Evolutionary conservation across 2,888 invertebrate genomes (phyloP).

Genomic region (Synergus gifuensis): DNA sequence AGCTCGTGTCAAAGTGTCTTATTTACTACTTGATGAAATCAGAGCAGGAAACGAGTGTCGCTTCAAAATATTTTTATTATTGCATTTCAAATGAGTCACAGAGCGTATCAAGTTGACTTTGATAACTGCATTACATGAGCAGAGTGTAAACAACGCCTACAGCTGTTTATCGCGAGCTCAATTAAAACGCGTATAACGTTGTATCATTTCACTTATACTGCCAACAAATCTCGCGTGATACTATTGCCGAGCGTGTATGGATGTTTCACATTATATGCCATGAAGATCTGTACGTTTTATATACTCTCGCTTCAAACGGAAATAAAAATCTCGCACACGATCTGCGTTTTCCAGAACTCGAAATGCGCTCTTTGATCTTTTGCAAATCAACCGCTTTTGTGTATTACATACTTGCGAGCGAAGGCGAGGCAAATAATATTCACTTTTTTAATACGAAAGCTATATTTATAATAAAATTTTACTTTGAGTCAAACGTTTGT

Average conservation of each 20-base stretch:
- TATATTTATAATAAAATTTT: background rate
- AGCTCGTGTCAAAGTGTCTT: background rate
- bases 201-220: slow-evolving; percentile 31
- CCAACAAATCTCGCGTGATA: slow-evolving; percentile 28
- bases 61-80: slow-evolving; percentile 32
- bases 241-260: background rate
- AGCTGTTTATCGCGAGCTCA: slow-evolving; percentile 32
- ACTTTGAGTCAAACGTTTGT: background rate
- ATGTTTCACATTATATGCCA: background rate
- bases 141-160: slow-evolving; percentile 28
- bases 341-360: background rate
- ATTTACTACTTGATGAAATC: slow-evolving; percentile 13
- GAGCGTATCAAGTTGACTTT: slow-evolving; percentile 38
- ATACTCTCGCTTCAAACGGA: slow-evolving; percentile 25
- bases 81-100: slow-evolving; percentile 14
- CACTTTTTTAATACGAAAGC: background rate
- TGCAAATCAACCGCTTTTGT: slow-evolving; percentile 27
- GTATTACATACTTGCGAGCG: background rate
- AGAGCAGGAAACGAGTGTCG: background rate
- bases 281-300: background rate
- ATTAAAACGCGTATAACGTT: slow-evolving; percentile 36
- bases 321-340: slow-evolving; percentile 17
- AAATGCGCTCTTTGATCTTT: slow-evolving; percentile 19
- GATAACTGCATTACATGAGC: slow-evolving; percentile 26
- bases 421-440: slow-evolving; percentile 5